These are phyloP conservation scores for Ptyas mucosa DNA, from an alignment of 2,113 vertebrate genomes.

Conservation along the genomic window DNA sequence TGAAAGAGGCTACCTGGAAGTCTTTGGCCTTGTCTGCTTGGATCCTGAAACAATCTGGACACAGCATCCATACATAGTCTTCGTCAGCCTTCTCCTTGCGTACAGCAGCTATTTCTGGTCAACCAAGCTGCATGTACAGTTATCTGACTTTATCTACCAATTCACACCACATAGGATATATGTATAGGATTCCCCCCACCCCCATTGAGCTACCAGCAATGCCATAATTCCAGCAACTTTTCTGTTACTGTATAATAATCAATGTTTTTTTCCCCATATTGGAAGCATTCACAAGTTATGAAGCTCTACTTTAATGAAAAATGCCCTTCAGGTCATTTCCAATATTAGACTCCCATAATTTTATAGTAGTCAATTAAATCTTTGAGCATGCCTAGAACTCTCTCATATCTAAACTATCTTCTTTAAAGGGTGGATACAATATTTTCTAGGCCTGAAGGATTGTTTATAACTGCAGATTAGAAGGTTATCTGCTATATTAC, in stretches of 20 bases:
- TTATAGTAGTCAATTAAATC: background rate
- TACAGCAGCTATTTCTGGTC: background rate
- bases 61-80: background rate
- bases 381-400: background rate
- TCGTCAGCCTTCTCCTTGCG: background rate
- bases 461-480: slow-evolving; percentile 15
- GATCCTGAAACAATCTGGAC: background rate
- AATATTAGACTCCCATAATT: background rate
- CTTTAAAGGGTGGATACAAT: background rate
- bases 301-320: background rate
- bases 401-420: background rate
- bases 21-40: background rate
- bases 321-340: background rate
- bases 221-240: background rate
- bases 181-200: background rate
- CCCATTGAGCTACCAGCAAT: background rate
- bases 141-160: background rate
- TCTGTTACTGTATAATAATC: background rate
- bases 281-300: background rate
- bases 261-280: background rate
- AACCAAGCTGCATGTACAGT: background rate
- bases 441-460: background rate
- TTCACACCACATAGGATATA: background rate
- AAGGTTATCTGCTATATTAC: background rate
- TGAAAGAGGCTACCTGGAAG: background rate